Percentiles rank a stretch among this genome's conserved stretches.
Evolutionary conservation across 2,113 vertebrate species (phyloP).

Genomic region (Pungitius pungitius): DNA sequence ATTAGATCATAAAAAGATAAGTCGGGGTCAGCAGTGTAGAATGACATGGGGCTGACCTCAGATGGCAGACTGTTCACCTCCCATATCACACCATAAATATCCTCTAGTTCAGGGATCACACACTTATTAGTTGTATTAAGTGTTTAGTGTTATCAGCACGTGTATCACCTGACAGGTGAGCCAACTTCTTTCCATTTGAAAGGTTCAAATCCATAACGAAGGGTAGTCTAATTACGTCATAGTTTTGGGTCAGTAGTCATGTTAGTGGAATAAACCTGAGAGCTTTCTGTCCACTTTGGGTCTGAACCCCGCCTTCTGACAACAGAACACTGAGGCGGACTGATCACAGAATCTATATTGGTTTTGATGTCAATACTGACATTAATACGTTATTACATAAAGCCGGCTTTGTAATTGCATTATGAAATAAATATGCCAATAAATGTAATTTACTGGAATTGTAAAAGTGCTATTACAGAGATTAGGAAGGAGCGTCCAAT

Average conservation of each 20-base stretch:
- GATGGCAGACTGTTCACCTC: constrained; percentile 25
- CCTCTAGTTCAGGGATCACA: constrained; percentile 48
- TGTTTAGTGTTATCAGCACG: constrained; percentile 5
- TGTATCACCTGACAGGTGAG: not conserved
- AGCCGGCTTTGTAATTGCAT: too few relatives aligned
- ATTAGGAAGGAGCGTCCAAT: not conserved
- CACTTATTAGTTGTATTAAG: constrained; percentile 12
- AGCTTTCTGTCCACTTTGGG: not conserved
- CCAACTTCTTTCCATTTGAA: not conserved
- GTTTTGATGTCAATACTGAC: not conserved
- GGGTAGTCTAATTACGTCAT: not conserved
- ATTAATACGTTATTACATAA: not conserved
- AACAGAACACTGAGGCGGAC: not conserved
- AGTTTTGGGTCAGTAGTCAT: not conserved
- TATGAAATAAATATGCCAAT: not conserved
- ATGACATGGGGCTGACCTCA: not conserved
- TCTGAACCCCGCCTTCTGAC: too few relatives aligned
- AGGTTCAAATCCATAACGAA: not conserved
- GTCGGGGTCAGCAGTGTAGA: constrained; percentile 3
- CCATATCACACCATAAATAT: constrained; percentile 27
- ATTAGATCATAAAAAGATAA: constrained; percentile 30
- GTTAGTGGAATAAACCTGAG: not conserved
- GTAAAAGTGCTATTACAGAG: not conserved
- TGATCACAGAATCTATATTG: not conserved
- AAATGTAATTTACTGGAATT: not conserved